These are phyloP conservation scores for Apoda limacodes DNA, from an alignment of 2,888 invertebrate genomes.

Conservation along the genomic window DNA sequence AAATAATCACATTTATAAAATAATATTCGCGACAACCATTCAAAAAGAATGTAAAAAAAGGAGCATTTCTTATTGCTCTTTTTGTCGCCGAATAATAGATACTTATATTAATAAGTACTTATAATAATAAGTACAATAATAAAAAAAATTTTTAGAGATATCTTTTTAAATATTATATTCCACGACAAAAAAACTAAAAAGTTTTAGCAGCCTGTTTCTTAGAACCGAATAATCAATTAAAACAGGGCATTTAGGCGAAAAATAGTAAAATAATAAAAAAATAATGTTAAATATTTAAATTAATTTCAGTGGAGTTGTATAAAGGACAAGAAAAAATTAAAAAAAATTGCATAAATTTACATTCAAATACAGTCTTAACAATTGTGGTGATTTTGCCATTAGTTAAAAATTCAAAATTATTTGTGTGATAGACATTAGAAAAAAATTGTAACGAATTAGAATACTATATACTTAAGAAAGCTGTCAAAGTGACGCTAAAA, in stretches of 20 bases:
- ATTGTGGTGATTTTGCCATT: conserved; percentile 67
- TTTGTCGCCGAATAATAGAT: conserved; percentile 28
- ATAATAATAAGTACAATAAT: conserved; percentile 16
- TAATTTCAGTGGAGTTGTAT: too few relatives aligned
- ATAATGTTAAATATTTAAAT: too few relatives aligned
- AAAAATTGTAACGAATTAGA: too few relatives aligned
- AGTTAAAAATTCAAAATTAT: conserved; percentile 48
- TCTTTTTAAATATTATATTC: conserved; percentile 21
- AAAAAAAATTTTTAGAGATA: too few relatives aligned
- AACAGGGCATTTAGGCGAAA: conserved; percentile 35
- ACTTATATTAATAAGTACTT: background rate
- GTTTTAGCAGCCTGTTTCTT: too few relatives aligned
- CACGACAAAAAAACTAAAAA: conserved; percentile 35
- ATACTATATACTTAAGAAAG: too few relatives aligned
- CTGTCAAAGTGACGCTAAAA: conserved; percentile 32
- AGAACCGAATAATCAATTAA: too few relatives aligned
- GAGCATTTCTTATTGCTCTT: conserved; percentile 36
- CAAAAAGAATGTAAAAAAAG: conserved; percentile 44
- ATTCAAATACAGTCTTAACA: conserved; percentile 52
- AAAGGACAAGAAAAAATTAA: too few relatives aligned
- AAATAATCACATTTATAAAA: conserved; percentile 44
- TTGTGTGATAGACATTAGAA: too few relatives aligned
- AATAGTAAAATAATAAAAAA: too few relatives aligned
- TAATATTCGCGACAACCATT: conserved; percentile 49
- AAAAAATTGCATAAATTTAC: conserved; percentile 27